A percentile compares a stretch with the other conserved stretches of the same genome.
Conservation (phyloP, 2,888 invertebrate genomes). For the Rambutsinella grinnellia region DNA sequence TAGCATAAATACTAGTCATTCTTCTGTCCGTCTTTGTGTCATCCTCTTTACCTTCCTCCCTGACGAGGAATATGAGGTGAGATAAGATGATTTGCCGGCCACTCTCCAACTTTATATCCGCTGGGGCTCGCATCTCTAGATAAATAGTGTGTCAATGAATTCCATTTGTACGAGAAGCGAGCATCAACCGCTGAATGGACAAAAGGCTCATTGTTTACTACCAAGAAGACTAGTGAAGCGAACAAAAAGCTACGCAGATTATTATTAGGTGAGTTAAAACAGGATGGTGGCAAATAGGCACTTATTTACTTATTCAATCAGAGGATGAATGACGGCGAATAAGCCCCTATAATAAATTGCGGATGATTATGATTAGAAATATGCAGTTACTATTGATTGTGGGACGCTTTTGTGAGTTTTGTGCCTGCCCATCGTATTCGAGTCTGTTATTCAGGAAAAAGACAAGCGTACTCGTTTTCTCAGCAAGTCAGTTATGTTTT, state of each 20-base stretch:
- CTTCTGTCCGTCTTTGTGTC: neutral
- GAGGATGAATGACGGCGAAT: neutral
- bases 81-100: neutral
- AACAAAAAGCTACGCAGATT: neutral
- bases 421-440: neutral
- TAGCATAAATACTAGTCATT: neutral
- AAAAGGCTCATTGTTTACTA: neutral
- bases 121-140: neutral
- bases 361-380: neutral
- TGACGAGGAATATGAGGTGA: neutral
- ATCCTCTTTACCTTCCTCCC: neutral
- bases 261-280: neutral
- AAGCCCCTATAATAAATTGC: neutral
- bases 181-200: neutral
- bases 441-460: neutral
- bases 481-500: neutral
- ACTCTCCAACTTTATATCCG: neutral
- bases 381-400: neutral
- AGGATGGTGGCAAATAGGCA: neutral
- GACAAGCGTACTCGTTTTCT: too few species aligned
- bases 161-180: neutral
- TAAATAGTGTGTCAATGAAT: neutral
- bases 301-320: neutral
- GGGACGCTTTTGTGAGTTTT: neutral
- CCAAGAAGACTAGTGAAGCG: too few species aligned